These are phyloP conservation scores for Pimephales promelas DNA, from an alignment of 2,113 vertebrate species.

Conservation along the genomic window DNA sequence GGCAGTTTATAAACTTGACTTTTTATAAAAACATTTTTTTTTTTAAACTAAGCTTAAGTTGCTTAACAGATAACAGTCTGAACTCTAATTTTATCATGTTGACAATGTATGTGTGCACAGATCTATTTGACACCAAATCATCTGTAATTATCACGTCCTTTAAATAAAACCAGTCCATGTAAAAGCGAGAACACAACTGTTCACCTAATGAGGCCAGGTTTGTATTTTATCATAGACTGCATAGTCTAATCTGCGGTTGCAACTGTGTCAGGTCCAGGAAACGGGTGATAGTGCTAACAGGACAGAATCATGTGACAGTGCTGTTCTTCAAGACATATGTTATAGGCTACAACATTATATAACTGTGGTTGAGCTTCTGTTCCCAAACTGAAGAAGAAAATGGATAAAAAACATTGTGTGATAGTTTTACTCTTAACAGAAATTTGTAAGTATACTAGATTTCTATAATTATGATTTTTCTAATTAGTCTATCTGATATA, in stretches of 20 bases:
- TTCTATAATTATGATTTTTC: not conserved
- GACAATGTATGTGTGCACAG: not conserved
- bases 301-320: not conserved
- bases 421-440: not conserved
- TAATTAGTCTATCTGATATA: not conserved
- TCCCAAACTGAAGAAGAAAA: not conserved
- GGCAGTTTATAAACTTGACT: not conserved
- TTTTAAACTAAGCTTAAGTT: too few species aligned
- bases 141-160: not conserved
- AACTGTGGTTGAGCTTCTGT: not conserved
- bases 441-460: not conserved
- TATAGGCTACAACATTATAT: not conserved
- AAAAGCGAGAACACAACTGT: not conserved
- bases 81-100: too few species aligned
- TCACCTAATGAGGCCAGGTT: not conserved
- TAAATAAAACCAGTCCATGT: not conserved
- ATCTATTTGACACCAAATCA: not conserved
- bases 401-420: not conserved
- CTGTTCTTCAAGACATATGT: not conserved
- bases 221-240: not conserved
- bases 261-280: constrained; percentile 14
- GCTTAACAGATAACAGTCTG: not conserved
- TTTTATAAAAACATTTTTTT: too few species aligned
- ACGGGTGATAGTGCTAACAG: not conserved
- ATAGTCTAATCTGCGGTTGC: not conserved